Evolutionary conservation across 2,888 invertebrate species (phyloP).

Genomic region (Apodemia hepburni): DNA sequence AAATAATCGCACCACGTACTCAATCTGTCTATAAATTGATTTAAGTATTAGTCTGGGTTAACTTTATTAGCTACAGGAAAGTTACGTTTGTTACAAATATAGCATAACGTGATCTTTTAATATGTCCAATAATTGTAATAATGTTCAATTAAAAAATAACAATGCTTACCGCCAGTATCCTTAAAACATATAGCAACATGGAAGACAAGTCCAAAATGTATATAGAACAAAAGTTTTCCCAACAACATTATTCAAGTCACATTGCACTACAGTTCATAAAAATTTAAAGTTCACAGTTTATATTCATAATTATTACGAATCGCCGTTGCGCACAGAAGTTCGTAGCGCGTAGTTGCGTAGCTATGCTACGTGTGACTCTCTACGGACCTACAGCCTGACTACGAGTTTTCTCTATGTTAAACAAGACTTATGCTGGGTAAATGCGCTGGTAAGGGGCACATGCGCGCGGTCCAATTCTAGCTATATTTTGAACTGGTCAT

Average conservation of each 20-base stretch:
- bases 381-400: conserved; percentile 54
- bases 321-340: conserved; percentile 46
- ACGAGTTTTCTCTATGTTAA: conserved; percentile 36
- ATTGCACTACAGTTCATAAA: conserved; percentile 48
- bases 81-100: not conserved
- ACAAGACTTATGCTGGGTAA: conserved; percentile 37
- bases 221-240: conserved; percentile 72
- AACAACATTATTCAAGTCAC: conserved; percentile 75
- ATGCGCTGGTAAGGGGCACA: conserved; percentile 55
- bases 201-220: conserved; percentile 77
- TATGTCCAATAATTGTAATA: too few relatives aligned
- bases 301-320: conserved; percentile 21
- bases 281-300: conserved; percentile 25
- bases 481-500: conserved; percentile 4
- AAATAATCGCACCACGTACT: too few relatives aligned
- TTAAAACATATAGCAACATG: conserved; percentile 77
- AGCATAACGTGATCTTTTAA: not conserved
- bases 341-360: conserved; percentile 48
- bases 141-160: not conserved
- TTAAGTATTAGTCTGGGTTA: too few relatives aligned
- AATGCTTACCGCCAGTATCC: conserved; percentile 66
- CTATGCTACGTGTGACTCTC: conserved; percentile 53
- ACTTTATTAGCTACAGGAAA: too few relatives aligned
- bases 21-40: too few relatives aligned
- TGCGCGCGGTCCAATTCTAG: conserved; percentile 44